Evolutionary conservation across 2,888 invertebrate species (phyloP), one percentile per base, ranked within the genome.

Genomic region (Alitta virens): DNA sequence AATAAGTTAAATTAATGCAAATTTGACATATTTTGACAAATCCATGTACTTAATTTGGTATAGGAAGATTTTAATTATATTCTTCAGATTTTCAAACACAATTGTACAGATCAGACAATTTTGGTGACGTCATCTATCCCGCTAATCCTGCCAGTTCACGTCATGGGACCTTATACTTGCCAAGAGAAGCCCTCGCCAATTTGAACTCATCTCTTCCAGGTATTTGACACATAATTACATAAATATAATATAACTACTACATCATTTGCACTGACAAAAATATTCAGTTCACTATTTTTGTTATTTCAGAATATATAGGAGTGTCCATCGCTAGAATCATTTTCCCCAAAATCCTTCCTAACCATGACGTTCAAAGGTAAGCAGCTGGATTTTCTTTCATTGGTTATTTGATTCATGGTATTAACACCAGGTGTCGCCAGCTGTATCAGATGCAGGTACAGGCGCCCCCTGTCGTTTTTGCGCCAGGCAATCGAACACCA

Each of bases 291-390:
- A 33, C 33, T 33, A 7, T 12, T 33, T 43, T 55, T 56, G 56
- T 18, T 40, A 14, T 72, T 74, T 21, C 73, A 78, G 78, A 73
- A 1, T 74, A 75, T 57, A 58, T 77, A 33, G 73, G 72, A n/a
- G 69, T 78, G n/a, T 73, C 78, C 5, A 73, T 72, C 43, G 73
- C 77, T 52, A 63, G 75, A 24, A 74, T 76, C 55, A 60, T 64
- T 56, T 68, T 76, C 63, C 70, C 77, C 14, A 67, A 69, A 56
- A 70, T 74, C 61, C 64, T 79, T n/a, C 80, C 79, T 46, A 76
- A 75, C 56, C 76, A 77, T 62, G 73, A 75, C 55, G 60, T 71
- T 2, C 65, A 67, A 60, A 71, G 72, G 78, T 79, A 66, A 71
- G 71, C 60, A 7, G 12, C 12, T 7, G 33, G 12, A 33, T 7